These are phyloP conservation scores for Eurosta solidaginis DNA, from an alignment of 1,140 invertebrate species.

Conservation along the genomic window DNA sequence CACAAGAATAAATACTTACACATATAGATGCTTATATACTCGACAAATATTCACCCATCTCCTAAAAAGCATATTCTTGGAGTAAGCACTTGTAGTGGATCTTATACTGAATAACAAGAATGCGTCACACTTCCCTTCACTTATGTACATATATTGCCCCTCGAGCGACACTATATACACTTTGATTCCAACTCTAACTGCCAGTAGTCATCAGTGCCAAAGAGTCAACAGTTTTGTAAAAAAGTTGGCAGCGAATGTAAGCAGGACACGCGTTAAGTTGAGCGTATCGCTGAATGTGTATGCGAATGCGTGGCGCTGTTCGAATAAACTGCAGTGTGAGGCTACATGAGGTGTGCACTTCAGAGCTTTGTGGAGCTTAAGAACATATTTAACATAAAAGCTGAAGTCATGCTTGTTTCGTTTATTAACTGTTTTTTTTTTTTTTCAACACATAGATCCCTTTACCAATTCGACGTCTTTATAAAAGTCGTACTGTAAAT, in stretches of 20 bases:
- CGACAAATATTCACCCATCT: neutral
- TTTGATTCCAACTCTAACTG: neutral
- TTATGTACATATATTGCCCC: neutral
- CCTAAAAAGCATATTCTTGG: neutral
- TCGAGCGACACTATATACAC: neutral
- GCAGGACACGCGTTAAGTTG: neutral
- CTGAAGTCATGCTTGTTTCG: too few relatives aligned
- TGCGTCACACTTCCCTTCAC: neutral
- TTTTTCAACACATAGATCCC: too few relatives aligned
- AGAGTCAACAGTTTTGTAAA: conserved; percentile 17
- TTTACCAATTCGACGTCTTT: too few relatives aligned
- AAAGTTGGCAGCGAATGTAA: neutral
- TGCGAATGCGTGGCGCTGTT: neutral
- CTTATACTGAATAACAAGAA: neutral
- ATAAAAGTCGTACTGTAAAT: too few relatives aligned
- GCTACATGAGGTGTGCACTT: too few relatives aligned
- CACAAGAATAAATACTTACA: neutral
- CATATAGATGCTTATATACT: neutral
- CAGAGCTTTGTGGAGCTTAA: too few relatives aligned
- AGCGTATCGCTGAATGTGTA: neutral
- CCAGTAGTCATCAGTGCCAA: conserved; percentile 1
- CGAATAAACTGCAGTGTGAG: neutral
- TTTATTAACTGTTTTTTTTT: too few relatives aligned
- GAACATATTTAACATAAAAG: too few relatives aligned
- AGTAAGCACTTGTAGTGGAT: neutral